phyloP scores from a whole-genome alignment of 2,888 invertebrate species.

The Ganaspis brasiliensis region DNA sequence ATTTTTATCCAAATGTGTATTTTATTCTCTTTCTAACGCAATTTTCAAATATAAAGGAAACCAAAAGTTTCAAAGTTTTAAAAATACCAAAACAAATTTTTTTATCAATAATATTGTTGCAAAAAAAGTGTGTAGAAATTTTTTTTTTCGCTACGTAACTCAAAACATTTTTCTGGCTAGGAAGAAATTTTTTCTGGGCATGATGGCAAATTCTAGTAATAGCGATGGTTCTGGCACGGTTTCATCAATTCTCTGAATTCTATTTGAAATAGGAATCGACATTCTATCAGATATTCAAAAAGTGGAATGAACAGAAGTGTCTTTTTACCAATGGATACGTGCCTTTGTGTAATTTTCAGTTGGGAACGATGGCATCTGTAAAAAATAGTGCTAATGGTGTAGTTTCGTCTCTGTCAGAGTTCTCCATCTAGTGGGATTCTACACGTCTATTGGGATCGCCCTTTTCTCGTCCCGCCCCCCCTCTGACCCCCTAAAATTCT shows the following conservation, averaged over 20 bases:
- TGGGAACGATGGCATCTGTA: constrained; percentile 44
- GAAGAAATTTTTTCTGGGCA: too few species aligned
- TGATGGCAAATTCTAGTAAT: background rate
- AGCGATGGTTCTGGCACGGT: background rate
- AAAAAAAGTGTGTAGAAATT: background rate
- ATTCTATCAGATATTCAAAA: background rate
- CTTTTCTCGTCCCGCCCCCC: background rate
- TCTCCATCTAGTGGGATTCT: constrained; percentile 14
- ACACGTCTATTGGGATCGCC: constrained; percentile 26
- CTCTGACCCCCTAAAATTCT: background rate
- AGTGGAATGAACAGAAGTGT: background rate
- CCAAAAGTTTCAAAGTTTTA: too few species aligned
- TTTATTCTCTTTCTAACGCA: too few species aligned
- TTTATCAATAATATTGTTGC: too few species aligned
- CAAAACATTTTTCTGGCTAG: too few species aligned
- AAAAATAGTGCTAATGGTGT: constrained; percentile 64
- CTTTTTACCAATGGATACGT: constrained; percentile 7
- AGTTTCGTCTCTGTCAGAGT: constrained; percentile 62
- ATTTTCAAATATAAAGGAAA: too few species aligned
- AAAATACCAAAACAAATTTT: too few species aligned
- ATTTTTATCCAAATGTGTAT: too few species aligned
- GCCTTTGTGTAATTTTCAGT: constrained; percentile 37
- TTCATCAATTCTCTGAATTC: background rate
- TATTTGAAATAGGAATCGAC: constrained; percentile 7
- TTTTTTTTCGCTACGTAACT: background rate